Evolutionary conservation across 2,113 vertebrate genomes (phyloP), one percentile per base, ranked within the genome.

Genomic region (Eclectus roratus): DNA sequence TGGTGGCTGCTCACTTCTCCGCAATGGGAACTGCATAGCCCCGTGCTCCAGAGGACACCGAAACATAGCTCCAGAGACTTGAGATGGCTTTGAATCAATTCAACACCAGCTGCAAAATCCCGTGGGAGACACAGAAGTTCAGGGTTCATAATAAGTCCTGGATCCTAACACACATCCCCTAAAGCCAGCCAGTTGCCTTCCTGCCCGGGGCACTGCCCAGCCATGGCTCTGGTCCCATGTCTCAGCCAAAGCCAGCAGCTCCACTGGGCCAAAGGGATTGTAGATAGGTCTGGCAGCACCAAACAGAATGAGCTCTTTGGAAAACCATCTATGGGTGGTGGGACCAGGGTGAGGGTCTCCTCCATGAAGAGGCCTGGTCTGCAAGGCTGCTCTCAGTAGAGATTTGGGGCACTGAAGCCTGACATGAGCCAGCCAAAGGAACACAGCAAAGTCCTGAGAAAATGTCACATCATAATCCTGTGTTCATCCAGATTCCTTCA

Each of bases 101-200:
- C 60, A 78, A 29, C 11, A 74, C 16, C 55, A 79, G 55, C 66
- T 71, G 20, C 2, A 3, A 77, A 24, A 65, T 64, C 49, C 44
- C n/a, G 8, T 6, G 27, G 66, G 44, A 68, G 47, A 72, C n/a
- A 68, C 2, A 23, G 71, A 33, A 68, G 35, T 21, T 72, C 71
- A 43, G 33, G 35, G 58, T 11, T 46, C 47, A 23, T 11, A 8
- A 31, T 24, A 4, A 3, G 6, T n/a, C n/a, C 55, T 53, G 55
- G 46, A 70, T 71, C 18, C 52, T 29, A n/a, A 63, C 53, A 29
- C 25, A 44, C 11, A 3, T 76, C 19, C 17, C 37, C 70, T 37
- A 9, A 6, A 27, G 35, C 35, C 60, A n/a, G 64, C 18, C 4
- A 0, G 13, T 4, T 13, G 6, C 50, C 53, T 4, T 1, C 31